Percentiles rank a stretch among this genome's conserved stretches.
Evolutionary conservation across 2,113 vertebrate species (phyloP).

Genomic region (Aptenodytes forsteri): DNA sequence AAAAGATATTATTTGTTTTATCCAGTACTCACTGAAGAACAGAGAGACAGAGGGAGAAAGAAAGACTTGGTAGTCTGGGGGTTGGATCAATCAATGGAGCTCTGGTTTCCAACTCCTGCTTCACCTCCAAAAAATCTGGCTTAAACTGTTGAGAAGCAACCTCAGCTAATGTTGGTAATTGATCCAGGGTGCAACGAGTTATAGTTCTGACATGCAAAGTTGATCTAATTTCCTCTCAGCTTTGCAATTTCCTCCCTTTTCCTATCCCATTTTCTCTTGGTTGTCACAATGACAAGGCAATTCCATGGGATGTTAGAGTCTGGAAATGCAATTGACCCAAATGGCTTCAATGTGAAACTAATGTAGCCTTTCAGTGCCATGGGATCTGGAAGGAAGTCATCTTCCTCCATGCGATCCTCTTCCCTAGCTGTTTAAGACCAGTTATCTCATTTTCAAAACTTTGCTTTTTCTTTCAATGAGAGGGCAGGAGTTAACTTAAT

Average conservation of each 20-base stretch:
- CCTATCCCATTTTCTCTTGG: slow-evolving; percentile 31
- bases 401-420: not conserved
- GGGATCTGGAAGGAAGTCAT: not conserved
- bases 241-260: slow-evolving; percentile 61
- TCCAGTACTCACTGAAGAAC: not conserved
- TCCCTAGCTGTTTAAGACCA: not conserved
- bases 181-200: slow-evolving; percentile 30
- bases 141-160: slow-evolving; percentile 4
- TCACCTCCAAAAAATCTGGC: not conserved
- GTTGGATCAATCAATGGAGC: not conserved
- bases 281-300: slow-evolving; percentile 56
- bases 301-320: slow-evolving; percentile 45
- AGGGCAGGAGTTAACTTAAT: not conserved
- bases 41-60: not conserved
- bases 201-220: slow-evolving; percentile 54
- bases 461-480: not conserved
- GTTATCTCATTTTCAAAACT: not conserved
- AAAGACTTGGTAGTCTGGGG: not conserved
- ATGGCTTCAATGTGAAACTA: slow-evolving; percentile 42
- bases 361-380: not conserved
- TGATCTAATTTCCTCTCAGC: slow-evolving; percentile 62
- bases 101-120: not conserved
- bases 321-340: slow-evolving; percentile 55
- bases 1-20: not conserved
- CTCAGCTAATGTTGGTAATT: slow-evolving; percentile 38